These are phyloP conservation scores for Andricus quercusramuli DNA, from an alignment of 2,888 invertebrate genomes.

Conservation along the genomic window DNA sequence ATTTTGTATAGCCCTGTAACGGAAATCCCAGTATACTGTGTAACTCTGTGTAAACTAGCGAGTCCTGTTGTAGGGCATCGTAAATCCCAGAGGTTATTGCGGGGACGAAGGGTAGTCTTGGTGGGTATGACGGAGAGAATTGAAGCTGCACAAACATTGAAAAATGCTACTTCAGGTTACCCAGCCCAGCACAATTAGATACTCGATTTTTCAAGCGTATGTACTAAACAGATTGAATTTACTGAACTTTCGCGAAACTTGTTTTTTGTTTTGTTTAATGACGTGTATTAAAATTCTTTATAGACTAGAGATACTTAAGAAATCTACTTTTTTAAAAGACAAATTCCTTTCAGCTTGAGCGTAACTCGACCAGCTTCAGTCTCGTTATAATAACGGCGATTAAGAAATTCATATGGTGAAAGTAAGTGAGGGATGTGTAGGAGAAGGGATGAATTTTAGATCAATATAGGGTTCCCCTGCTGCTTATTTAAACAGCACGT, in stretches of 20 bases:
- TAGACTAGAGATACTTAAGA: background rate
- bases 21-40: slow-evolving; percentile 52
- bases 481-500: too few species aligned
- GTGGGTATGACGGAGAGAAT: slow-evolving; percentile 44
- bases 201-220: slow-evolving; percentile 19
- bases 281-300: background rate
- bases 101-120: slow-evolving; percentile 47
- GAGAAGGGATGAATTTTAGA: too few species aligned
- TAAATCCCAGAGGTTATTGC: slow-evolving; percentile 61
- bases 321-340: background rate
- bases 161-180: slow-evolving; percentile 45
- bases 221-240: background rate
- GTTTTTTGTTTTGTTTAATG: background rate
- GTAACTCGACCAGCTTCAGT: too few species aligned
- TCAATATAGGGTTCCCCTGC: too few species aligned
- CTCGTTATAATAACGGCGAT: too few species aligned
- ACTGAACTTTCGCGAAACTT: background rate
- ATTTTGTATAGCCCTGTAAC: slow-evolving; percentile 43
- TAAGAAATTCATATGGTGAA: too few species aligned
- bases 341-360: background rate
- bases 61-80: slow-evolving; percentile 50
- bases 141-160: slow-evolving; percentile 44
- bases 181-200: slow-evolving; percentile 34
- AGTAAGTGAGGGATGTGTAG: too few species aligned
- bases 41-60: slow-evolving; percentile 52